These are phyloP conservation scores for Florisuga fusca DNA, from an alignment of 2,797 vertebrate genomes.

Conservation along the genomic window DNA sequence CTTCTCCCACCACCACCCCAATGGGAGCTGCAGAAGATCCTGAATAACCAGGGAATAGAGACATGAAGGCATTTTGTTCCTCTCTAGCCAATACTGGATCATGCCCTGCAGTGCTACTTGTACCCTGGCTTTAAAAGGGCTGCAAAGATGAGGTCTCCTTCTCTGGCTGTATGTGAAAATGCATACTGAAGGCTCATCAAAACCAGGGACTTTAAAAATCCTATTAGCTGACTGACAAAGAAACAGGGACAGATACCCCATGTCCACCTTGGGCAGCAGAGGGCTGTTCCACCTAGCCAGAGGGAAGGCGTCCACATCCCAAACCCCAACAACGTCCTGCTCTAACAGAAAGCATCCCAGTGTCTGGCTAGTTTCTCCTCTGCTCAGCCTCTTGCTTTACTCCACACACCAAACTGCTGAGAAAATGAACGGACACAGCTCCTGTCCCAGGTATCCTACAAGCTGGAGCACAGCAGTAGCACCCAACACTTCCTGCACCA, in stretches of 20 bases:
- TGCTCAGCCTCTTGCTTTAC: accelerated
- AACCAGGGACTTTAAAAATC: background rate
- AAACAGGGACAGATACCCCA: background rate
- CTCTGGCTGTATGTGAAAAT: background rate
- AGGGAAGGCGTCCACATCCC: background rate
- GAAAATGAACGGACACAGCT: background rate
- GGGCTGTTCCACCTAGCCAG: background rate
- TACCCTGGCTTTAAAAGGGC: background rate
- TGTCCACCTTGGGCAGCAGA: background rate
- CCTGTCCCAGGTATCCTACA: background rate
- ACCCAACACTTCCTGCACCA: background rate
- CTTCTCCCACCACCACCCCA: background rate
- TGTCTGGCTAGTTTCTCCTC: background rate
- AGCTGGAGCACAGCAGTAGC: background rate
- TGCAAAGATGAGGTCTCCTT: background rate
- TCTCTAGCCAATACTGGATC: background rate
- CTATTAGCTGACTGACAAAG: background rate
- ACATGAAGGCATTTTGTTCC: background rate
- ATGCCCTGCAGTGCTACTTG: background rate
- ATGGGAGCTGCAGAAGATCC: background rate
- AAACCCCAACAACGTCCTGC: background rate
- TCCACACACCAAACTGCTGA: background rate
- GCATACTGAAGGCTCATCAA: background rate
- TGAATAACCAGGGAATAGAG: background rate
- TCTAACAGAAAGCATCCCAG: background rate